Evolutionary conservation across 2,797 vertebrate species (phyloP), one percentile per base, ranked within the genome.

Genomic region (Macropodus opercularis): DNA sequence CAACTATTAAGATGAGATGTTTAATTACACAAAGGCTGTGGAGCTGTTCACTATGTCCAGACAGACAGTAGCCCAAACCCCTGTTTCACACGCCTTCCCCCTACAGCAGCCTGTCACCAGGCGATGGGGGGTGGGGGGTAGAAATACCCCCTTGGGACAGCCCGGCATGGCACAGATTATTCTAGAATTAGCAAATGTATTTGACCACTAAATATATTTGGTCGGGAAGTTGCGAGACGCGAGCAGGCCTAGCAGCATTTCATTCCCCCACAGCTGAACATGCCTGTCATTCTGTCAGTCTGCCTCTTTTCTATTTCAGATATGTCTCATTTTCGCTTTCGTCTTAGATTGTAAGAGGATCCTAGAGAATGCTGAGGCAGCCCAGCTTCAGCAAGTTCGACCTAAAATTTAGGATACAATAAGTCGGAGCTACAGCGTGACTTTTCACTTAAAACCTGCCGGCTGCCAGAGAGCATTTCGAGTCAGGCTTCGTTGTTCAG

Each of bases 101-200:
- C 22, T 70, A 63, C 72, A 62, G 56, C 39, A 19, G 55, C 46
- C 57, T 26, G 53, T 73, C 65, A 40, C 63, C 56, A 32, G 74
- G 73, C 73, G 58, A 39, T 73, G 4, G 43, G 2, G 27, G 43
- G 31, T 12, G 42, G 5, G 73, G 69, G 84, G 88, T 87, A 63
- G 86, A 90, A 91, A 91, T 91, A 90, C 84, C 90, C 74, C 72
- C 65, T 29, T n/a, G 75, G 70, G 87, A 78, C 55, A 24, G 46
- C 71, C 64, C 70, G 79, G 83, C 69, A 76, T 73, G 65, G 69
- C 72, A 57, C 60, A 70, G 87, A 91, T 90, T 84, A 89, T 85
- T 89, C 85, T 85, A 87, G 89, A 91, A 88, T 90, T 87, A 88
- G 81, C 85, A 85, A 90, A 91, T 74, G 87, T 91, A 77, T 85